Base-by-base conservation (phyloP, 2,797 vertebrate species). In the Sebastes wilsoni region DNA sequence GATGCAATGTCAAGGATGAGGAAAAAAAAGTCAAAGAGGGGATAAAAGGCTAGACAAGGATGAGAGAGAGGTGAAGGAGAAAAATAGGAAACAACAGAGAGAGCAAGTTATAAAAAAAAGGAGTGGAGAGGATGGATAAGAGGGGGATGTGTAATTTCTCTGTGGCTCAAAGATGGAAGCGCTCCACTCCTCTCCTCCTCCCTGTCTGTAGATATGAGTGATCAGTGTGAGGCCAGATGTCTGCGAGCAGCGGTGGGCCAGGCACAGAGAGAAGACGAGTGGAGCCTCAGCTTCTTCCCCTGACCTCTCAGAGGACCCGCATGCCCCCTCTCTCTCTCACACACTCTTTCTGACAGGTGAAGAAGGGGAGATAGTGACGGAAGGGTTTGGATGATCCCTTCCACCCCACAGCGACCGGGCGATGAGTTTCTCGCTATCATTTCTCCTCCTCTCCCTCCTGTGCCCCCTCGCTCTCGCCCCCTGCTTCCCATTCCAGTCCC, bases 171-270 rank as follows among this genome's bases (percentile, higher is more conserved):
- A 87, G 81, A 91, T 87, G 28, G 84, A 78, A 80, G 87, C 23
- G 5, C 76, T 58, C 42, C 30, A 6, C 83, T 83, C 75, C 55
- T 46, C 81, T 86, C 81, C 84, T 86, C 84, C 86, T 89, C 81
- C 79, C 77, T 81, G 86, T 89, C 90, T 91, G 89, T 79, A 90
- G 86, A 92, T 92, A 91, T 90, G 89, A 93, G 86, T 89, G 92
- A 93, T 94, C 90, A 93, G 91, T 92, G 88, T 92, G 94, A 81
- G 89, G 92, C 94, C 95, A 95, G 92, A 94, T 95, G 93, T 94
- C 87, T 90, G 89, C 52, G 30, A 92, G 89, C 91, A 91, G 92
- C 90, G 55, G 92, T 87, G 89, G 88, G 88, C 87, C 80, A 60
- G 79, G 46, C 82, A 80, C 83, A 38, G 81, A 74, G 83, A 89